Evolutionary conservation across 2,113 vertebrate genomes (phyloP).

Genomic region (Corydoras maculifer): DNA sequence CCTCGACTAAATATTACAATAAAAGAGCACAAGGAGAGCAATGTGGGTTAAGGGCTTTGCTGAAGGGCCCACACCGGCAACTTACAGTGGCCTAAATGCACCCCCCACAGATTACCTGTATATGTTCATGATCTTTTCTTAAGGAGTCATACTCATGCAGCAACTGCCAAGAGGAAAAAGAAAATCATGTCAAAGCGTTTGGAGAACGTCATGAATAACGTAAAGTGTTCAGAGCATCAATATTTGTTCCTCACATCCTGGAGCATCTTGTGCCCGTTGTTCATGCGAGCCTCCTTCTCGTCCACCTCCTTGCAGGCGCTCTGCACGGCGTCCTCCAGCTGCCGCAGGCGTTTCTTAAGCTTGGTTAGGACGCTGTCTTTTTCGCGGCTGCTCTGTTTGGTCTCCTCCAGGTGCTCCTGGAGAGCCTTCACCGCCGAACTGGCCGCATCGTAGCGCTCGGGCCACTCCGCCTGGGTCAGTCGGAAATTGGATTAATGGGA

Average conservation of each 20-base stretch:
- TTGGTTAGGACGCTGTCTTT: constrained; percentile 70
- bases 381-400: constrained; percentile 70
- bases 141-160: constrained; percentile 82
- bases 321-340: constrained; percentile 76
- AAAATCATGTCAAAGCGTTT: background rate
- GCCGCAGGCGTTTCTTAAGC: constrained; percentile 67
- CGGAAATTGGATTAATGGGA: background rate
- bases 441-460: constrained; percentile 69
- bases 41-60: too few species aligned
- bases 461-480: constrained; percentile 73
- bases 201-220: too few species aligned
- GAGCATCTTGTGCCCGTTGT: constrained; percentile 85
- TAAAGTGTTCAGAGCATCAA: too few species aligned
- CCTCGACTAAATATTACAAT: too few species aligned
- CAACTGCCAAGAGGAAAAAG: constrained; percentile 63
- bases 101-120: constrained; percentile 70
- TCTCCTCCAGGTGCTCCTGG: constrained; percentile 82
- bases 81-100: too few species aligned
- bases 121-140: constrained; percentile 77
- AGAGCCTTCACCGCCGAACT: constrained; percentile 67
- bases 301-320: constrained; percentile 75
- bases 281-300: constrained; percentile 73
- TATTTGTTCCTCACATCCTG: constrained; percentile 75
- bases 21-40: too few species aligned
- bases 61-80: too few species aligned